phyloP scores from a whole-genome alignment of 1,140 invertebrate genomes.

The Eupristina koningsbergeri region DNA sequence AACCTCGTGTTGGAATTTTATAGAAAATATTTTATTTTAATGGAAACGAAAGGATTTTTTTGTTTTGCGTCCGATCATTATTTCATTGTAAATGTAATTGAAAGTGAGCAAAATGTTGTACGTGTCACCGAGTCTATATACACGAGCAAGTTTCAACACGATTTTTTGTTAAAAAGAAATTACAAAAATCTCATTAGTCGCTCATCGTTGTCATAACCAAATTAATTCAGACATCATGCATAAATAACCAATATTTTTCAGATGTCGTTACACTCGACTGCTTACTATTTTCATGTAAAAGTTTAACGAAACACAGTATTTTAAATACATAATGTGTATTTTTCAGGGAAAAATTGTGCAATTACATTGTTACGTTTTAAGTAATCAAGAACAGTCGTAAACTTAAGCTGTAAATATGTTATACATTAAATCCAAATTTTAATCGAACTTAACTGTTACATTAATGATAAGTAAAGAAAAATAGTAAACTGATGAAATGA shows the following conservation, averaged over 20 bases:
- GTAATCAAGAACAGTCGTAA: background rate
- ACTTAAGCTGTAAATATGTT: background rate
- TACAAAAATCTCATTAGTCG: slow-evolving; percentile 12
- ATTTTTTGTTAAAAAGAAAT: background rate
- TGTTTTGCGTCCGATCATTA: too few relatives aligned
- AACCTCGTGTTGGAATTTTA: background rate
- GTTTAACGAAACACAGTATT: background rate
- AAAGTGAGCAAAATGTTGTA: background rate
- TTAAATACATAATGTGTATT: background rate
- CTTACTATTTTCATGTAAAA: background rate
- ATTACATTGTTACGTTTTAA: background rate
- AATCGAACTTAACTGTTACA: background rate
- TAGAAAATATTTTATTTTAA: too few relatives aligned
- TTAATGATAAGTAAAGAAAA: slow-evolving; percentile 1
- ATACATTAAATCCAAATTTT: background rate
- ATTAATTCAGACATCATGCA: slow-evolving; percentile 14
- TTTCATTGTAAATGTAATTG: background rate
- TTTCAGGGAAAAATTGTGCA: slow-evolving; percentile 2
- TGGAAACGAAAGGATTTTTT: too few relatives aligned
- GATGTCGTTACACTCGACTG: background rate
- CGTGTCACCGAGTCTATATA: background rate
- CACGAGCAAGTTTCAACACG: too few relatives aligned
- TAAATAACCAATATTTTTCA: slow-evolving; percentile 11
- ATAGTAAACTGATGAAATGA: background rate
- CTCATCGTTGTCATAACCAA: slow-evolving; percentile 1